Conservation (phyloP, 2,888 invertebrate species). For the Amphipyra berbera region DNA sequence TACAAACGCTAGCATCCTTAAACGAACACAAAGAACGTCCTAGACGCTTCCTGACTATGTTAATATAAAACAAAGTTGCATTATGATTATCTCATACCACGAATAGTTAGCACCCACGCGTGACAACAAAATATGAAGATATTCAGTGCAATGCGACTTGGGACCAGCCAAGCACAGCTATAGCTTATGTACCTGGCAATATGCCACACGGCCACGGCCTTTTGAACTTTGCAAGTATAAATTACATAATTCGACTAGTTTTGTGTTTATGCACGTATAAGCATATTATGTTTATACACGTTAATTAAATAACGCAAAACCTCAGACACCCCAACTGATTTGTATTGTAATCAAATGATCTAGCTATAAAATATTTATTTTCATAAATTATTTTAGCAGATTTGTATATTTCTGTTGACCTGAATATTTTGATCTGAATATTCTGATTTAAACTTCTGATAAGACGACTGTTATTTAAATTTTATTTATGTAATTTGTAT, state of each 20-base stretch:
- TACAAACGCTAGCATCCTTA: not conserved
- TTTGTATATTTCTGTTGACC: too few species aligned
- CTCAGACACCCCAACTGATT: too few species aligned
- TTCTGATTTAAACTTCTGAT: too few species aligned
- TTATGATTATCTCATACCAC: constrained; percentile 14
- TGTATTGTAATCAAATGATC: too few species aligned
- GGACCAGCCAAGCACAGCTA: constrained; percentile 20
- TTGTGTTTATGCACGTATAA: not conserved
- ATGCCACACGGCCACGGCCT: constrained; percentile 43
- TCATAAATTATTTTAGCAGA: too few species aligned
- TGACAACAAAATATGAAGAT: constrained; percentile 8
- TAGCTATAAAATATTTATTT: too few species aligned
- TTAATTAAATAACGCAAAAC: too few species aligned
- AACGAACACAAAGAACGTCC: not conserved
- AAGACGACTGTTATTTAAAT: too few species aligned
- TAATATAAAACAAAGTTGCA: not conserved
- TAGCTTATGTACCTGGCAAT: constrained; percentile 40
- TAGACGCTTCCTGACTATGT: not conserved
- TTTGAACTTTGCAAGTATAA: constrained; percentile 34
- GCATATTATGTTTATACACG: not conserved
- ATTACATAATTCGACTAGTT: constrained; percentile 15
- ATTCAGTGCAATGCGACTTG: constrained; percentile 22
- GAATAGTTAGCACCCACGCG: constrained; percentile 16
- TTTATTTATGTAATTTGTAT: too few species aligned
- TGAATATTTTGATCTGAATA: too few species aligned